A percentile compares a stretch with the other conserved stretches of the same genome.
These are phyloP conservation scores for Archaeoteleia sp. DNA, from an alignment of 2,888 invertebrate genomes.

Conservation along the genomic window DNA sequence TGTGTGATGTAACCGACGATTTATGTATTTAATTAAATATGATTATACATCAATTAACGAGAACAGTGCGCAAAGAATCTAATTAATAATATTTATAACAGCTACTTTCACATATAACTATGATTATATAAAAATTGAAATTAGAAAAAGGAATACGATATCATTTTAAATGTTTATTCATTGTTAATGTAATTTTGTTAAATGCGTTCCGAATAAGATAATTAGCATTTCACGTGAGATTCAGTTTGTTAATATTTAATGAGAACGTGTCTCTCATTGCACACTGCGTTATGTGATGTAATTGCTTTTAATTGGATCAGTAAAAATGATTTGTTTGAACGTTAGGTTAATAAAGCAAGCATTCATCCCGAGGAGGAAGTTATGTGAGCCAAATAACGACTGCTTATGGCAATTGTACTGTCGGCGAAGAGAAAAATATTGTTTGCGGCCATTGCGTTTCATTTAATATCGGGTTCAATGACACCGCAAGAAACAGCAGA, in stretches of 20 bases:
- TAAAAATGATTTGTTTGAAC: slow-evolving; percentile 53
- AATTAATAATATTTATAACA: too few relatives aligned
- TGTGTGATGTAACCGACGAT: too few relatives aligned
- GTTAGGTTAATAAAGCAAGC: slow-evolving; percentile 49
- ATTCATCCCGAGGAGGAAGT: slow-evolving; percentile 53
- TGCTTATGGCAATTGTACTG: slow-evolving; percentile 52
- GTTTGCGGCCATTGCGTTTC: slow-evolving; percentile 53
- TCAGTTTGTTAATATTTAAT: slow-evolving; percentile 47
- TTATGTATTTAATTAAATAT: too few relatives aligned
- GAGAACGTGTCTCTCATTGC: slow-evolving; percentile 39
- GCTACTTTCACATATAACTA: too few relatives aligned
- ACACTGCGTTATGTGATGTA: slow-evolving; percentile 34
- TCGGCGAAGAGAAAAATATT: slow-evolving; percentile 52
- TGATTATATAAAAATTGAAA: too few relatives aligned
- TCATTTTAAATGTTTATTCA: too few relatives aligned
- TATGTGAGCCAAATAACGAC: slow-evolving; percentile 48
- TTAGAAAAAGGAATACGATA: too few relatives aligned
- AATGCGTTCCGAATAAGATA: slow-evolving; percentile 38
- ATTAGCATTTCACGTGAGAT: slow-evolving; percentile 36
- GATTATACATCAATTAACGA: too few relatives aligned
- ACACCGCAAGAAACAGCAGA: slow-evolving; percentile 34
- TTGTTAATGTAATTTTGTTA: slow-evolving; percentile 4
- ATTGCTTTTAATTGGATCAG: slow-evolving; percentile 52
- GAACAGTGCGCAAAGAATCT: too few relatives aligned
- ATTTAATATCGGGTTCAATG: slow-evolving; percentile 49